These are phyloP conservation scores for Conger conger DNA, from an alignment of 2,113 vertebrate genomes.

Conservation along the genomic window DNA sequence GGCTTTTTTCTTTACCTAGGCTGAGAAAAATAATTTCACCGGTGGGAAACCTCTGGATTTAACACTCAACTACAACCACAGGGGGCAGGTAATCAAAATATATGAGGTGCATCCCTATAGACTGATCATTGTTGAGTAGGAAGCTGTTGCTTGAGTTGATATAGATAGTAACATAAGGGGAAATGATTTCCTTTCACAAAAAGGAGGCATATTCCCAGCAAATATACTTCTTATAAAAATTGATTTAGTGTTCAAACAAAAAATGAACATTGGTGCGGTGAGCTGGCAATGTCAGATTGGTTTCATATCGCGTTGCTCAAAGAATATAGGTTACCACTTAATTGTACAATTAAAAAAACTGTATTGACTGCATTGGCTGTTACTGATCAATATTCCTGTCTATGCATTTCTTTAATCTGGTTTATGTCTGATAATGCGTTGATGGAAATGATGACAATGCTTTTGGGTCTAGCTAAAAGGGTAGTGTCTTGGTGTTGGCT, in stretches of 20 bases:
- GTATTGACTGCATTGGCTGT: not conserved
- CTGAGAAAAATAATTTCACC: not conserved
- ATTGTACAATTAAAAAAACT: not conserved
- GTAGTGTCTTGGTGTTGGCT: not conserved
- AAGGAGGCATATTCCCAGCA: not conserved
- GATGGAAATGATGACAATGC: not conserved
- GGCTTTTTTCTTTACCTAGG: not conserved
- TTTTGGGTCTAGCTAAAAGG: not conserved
- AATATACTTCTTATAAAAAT: not conserved
- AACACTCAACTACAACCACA: not conserved
- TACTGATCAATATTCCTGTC: not conserved
- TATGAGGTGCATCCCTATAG: not conserved
- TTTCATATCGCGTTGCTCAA: not conserved
- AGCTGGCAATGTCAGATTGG: not conserved
- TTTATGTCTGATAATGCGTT: not conserved
- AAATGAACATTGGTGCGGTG: not conserved
- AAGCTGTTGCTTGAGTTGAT: not conserved
- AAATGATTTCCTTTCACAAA: not conserved
- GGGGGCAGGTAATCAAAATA: not conserved
- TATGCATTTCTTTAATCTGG: not conserved
- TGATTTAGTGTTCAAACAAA: not conserved
- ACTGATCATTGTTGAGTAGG: not conserved
- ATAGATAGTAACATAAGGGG: not conserved
- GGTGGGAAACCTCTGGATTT: not conserved
- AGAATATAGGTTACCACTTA: not conserved